phyloP scores from a whole-genome alignment of 2,888 invertebrate species.

The Trachelus iudaicus region DNA sequence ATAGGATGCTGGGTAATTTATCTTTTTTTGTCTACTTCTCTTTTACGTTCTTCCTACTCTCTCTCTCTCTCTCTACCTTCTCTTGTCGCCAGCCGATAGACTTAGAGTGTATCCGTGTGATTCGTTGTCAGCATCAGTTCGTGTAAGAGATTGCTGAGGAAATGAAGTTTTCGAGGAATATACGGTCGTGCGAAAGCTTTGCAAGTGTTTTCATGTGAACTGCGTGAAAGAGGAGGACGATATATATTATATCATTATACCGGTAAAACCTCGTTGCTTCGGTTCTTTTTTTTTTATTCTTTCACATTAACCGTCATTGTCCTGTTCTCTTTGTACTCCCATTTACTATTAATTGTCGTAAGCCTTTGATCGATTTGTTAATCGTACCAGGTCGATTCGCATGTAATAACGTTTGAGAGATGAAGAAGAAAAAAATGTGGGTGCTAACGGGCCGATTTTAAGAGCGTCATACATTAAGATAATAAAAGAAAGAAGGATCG shows the following conservation, averaged over 20 bases:
- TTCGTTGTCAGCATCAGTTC: background rate
- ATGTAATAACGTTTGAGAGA: background rate
- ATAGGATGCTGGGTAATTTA: background rate
- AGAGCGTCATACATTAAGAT: background rate
- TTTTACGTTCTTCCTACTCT: background rate
- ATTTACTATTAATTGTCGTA: slow-evolving; percentile 42
- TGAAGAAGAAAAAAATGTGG: background rate
- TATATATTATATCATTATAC: background rate
- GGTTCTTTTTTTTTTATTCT: slow-evolving; percentile 26
- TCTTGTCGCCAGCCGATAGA: slow-evolving; percentile 2
- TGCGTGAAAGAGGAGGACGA: background rate
- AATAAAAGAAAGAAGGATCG: background rate
- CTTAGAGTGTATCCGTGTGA: background rate
- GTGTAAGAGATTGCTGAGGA: background rate
- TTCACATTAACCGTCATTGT: slow-evolving; percentile 44
- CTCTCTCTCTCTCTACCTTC: background rate
- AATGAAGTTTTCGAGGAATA: background rate
- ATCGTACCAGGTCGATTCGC: background rate
- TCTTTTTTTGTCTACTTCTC: background rate
- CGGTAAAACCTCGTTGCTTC: slow-evolving; percentile 25
- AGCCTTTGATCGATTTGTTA: slow-evolving; percentile 7
- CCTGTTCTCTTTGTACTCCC: slow-evolving; percentile 48
- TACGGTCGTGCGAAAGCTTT: background rate
- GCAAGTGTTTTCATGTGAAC: background rate
- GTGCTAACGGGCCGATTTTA: background rate